Base-by-base conservation (phyloP, 2,797 vertebrate genomes). In the Enteromius trimaculatus region DNA sequence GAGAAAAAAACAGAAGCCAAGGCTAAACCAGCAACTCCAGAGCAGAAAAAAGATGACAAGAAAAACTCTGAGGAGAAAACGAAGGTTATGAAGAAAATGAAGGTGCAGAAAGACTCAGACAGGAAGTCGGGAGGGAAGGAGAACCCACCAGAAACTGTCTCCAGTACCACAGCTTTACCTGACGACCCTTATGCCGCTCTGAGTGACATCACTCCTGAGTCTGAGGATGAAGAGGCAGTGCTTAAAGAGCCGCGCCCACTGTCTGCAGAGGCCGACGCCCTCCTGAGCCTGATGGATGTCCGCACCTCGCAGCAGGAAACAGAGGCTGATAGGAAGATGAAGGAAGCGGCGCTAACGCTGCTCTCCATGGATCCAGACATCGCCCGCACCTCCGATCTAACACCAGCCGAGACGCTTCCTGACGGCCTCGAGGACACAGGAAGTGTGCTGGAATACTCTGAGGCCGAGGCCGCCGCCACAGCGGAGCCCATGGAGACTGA, bases 311-410 rank as follows among this genome's bases (percentile, higher is more conserved):
- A 0, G n/a, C 89, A 79, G 65, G 90, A 84, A 0, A 65, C 85
- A 26, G 95, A 95, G 0, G 94, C 91, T 0, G 94, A 95, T 14
- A 87, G 93, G 89, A 95, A 95, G 87, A 95, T 95, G 94, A 94
- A 95, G 49, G 95, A 95, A 80, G 95, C 95, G 0, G 95, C 95
- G 6, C 92, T 96, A 64, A 94, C 95, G 0, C 90, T 96, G 86
- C 94, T 96, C 26, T 96, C 95, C 80, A 96, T 96, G 95, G 95
- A 94, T 80, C 93, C 95, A 0, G 91, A 95, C 39, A 91, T 42
- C 8, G 6, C n/a, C 1, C 7, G 19, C 62, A 58, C 80, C n/a
- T 51, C 69, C 1, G 14, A 19, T 92, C 14, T 91, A 87, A 0
- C 70, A 90, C 26, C 60, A 0, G 76, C 37, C 34, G 82, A 76